Base-by-base conservation (phyloP, 2,797 vertebrate genomes). In the Psittacula derbiana region DNA sequence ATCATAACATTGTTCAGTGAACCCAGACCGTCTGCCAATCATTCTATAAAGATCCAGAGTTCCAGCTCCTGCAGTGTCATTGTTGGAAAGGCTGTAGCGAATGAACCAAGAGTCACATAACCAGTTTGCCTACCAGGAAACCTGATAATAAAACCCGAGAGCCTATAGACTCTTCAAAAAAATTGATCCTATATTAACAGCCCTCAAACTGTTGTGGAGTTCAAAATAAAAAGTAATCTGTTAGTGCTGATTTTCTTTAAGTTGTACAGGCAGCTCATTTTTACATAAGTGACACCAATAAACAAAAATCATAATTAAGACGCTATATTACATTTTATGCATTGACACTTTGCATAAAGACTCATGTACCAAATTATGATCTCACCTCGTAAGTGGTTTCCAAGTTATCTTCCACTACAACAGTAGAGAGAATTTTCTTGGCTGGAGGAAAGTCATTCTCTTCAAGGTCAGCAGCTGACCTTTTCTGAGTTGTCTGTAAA, bases 401-500 rank as follows among this genome's bases (percentile, higher is more conserved):
- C 31, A 90, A 66, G 71, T 50, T 91, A 82, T 67, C 44, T 53
- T 94, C 85, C 69, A 27, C n/a, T 49, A 28, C 50, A 85, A 52
- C 24, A 86, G 62, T 4, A 50, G 92, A 30, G 8, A n/a, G 30
- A 71, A 11, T 43, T 93, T 93, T 97, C 92, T 98, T 98, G 40
- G 83, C 75, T 92, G 91, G 78, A 94, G 92, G 80, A 84, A 76
- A 30, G 31, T 92, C 66, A 71, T 28, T 74, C 80, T 86, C 91
- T 80, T 96, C 96, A 88, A 85, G 69, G 15, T 83, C 92, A 83
- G 58, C 57, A 47, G 88, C 71, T 76, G 76, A 70, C 64, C 91
- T 96, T 95, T 98, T 97, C 12, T 90, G 90, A 88, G 96, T 60
- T 43, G 43, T 52, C 79, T 91, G 83, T 43, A 96, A 73, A 93